Evolutionary conservation across 2,113 vertebrate genomes (phyloP).

Genomic region (Ardeotis arabs): DNA sequence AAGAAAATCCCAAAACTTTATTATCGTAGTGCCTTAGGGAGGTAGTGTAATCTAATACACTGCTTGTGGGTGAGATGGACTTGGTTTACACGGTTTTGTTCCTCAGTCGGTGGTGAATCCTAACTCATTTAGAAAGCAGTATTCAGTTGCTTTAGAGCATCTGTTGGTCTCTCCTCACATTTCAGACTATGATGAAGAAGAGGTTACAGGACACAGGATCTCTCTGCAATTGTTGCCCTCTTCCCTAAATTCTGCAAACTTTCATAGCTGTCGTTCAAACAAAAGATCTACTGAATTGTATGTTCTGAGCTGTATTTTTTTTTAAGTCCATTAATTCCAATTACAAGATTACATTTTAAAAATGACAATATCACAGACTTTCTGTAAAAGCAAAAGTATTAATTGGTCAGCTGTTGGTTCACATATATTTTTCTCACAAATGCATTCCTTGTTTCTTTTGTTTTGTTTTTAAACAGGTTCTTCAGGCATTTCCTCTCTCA

Average conservation of each 20-base stretch:
- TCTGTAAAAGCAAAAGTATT: not conserved
- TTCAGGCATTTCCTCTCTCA: not conserved
- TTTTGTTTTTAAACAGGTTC: not conserved
- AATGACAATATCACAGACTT: not conserved
- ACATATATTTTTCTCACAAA: not conserved
- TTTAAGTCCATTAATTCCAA: not conserved
- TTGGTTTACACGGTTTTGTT: not conserved
- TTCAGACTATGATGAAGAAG: not conserved
- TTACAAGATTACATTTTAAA: not conserved
- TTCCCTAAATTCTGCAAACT: not conserved
- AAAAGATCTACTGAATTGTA: not conserved
- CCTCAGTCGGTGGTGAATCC: not conserved
- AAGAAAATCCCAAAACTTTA: fast-evolving
- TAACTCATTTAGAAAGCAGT: not conserved
- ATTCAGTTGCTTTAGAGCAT: not conserved
- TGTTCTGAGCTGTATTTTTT: not conserved
- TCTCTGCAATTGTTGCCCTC: not conserved
- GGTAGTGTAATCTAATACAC: not conserved
- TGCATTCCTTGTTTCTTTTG: not conserved
- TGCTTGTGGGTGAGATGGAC: not conserved
- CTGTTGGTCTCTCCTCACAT: not conserved
- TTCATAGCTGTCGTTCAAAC: not conserved
- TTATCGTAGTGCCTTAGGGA: not conserved
- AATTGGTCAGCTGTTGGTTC: not conserved
- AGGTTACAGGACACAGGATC: not conserved